phyloP scores from a whole-genome alignment of 2,113 vertebrate genomes.

The Onychorhynchus coronatus region DNA sequence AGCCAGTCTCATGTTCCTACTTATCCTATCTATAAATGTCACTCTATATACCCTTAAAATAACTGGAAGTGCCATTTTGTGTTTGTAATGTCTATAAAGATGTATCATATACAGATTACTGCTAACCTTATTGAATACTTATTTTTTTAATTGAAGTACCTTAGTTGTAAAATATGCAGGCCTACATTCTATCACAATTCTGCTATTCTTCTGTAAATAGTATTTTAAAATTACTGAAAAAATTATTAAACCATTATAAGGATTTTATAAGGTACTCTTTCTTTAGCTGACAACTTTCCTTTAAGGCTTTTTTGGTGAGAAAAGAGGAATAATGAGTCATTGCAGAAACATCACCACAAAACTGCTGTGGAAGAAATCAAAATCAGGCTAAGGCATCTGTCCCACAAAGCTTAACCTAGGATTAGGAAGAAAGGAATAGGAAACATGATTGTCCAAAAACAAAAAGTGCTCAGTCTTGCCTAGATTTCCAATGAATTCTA shows the following conservation, averaged over 20 bases:
- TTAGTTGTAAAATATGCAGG: not conserved
- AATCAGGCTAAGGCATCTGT: not conserved
- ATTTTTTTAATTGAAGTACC: not conserved
- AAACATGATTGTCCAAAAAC: not conserved
- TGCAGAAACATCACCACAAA: not conserved
- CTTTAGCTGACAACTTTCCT: not conserved
- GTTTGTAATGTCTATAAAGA: not conserved
- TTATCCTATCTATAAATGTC: not conserved
- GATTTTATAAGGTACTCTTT: not conserved
- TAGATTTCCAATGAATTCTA: not conserved
- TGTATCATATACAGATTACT: not conserved
- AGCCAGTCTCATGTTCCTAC: not conserved
- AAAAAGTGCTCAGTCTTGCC: not conserved
- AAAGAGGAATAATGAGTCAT: not conserved
- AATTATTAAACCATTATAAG: not conserved
- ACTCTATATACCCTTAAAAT: not conserved
- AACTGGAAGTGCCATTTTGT: not conserved
- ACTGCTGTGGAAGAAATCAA: not conserved
- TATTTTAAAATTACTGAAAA: not conserved
- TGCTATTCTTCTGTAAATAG: not conserved
- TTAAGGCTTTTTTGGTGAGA: not conserved
- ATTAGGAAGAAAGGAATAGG: not conserved
- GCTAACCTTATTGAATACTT: not conserved
- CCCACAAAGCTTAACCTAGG: not conserved
- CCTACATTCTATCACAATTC: not conserved